Percentiles rank a stretch among this genome's conserved stretches.
phyloP scores from a whole-genome alignment of 2,797 vertebrate genomes.

The Antrozous pallidus region DNA sequence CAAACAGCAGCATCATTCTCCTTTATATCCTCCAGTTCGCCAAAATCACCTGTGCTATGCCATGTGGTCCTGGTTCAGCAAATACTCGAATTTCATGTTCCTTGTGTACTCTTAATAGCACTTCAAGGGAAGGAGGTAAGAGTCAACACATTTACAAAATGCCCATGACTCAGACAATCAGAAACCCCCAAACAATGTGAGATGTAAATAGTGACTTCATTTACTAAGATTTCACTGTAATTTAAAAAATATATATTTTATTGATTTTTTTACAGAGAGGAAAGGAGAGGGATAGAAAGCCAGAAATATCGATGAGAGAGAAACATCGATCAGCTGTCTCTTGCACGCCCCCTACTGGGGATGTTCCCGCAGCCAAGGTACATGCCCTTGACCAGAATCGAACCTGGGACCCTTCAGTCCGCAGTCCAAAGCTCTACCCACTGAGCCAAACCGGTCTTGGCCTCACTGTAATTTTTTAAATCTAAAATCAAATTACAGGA shows the following conservation, averaged over 20 bases:
- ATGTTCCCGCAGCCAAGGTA: too few relatives aligned
- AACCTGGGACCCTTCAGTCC: too few relatives aligned
- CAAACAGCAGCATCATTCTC: too few relatives aligned
- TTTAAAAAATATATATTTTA: too few relatives aligned
- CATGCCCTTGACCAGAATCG: too few relatives aligned
- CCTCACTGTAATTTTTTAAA: neutral
- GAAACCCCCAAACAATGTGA: neutral
- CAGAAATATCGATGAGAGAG: too few relatives aligned
- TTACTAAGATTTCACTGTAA: neutral
- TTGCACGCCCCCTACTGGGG: too few relatives aligned
- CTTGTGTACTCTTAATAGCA: neutral
- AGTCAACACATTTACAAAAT: neutral
- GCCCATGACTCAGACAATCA: neutral
- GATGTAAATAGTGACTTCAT: neutral
- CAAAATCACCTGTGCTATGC: neutral
- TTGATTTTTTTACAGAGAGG: too few relatives aligned
- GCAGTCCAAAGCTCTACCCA: too few relatives aligned
- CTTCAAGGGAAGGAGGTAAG: neutral
- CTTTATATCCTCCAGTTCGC: neutral
- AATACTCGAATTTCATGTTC: neutral
- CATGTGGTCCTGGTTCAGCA: neutral
- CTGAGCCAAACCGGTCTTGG: too few relatives aligned
- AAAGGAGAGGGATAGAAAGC: too few relatives aligned
- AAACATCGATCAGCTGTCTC: too few relatives aligned
- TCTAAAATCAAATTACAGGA: neutral